Conservation (phyloP, 1,140 invertebrate species). For the Zaprionus lachaisei region DNA sequence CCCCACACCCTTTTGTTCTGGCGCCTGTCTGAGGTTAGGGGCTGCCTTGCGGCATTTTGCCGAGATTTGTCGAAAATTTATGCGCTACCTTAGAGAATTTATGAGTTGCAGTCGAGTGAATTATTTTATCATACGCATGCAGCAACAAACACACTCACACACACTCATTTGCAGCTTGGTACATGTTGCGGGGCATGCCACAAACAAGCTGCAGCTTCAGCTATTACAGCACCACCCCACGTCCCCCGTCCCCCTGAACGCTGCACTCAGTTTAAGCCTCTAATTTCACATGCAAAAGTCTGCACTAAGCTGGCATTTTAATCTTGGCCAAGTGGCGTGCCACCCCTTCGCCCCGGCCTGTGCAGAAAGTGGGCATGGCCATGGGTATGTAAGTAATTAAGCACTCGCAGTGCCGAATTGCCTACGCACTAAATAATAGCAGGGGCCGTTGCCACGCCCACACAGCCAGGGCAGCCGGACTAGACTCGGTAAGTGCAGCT, state of each 20-base stretch:
- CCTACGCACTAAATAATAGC: slow-evolving; percentile 78
- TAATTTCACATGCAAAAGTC: slow-evolving; percentile 83
- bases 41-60: slow-evolving; percentile 80
- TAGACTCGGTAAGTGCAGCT: slow-evolving; percentile 25
- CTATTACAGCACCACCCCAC: neutral
- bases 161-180: slow-evolving; percentile 18
- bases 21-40: slow-evolving; percentile 63
- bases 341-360: neutral
- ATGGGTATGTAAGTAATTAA: slow-evolving; percentile 75
- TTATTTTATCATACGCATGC: slow-evolving; percentile 83
- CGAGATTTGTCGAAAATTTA: slow-evolving; percentile 81
- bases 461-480: neutral
- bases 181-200: slow-evolving; percentile 57
- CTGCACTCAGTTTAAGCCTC: slow-evolving; percentile 71
- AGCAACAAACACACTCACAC: slow-evolving; percentile 61
- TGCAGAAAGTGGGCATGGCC: slow-evolving; percentile 43
- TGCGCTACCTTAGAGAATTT: slow-evolving; percentile 82
- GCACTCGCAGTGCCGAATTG: slow-evolving; percentile 68
- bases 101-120: slow-evolving; percentile 83
- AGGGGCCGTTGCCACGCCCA: slow-evolving; percentile 7
- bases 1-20: neutral
- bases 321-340: slow-evolving; percentile 70
- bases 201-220: slow-evolving; percentile 65
- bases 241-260: neutral
- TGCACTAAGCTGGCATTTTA: slow-evolving; percentile 79